Evolutionary conservation across 2,888 invertebrate genomes (phyloP).

Genomic region (Drosophila kambysellisi): DNA sequence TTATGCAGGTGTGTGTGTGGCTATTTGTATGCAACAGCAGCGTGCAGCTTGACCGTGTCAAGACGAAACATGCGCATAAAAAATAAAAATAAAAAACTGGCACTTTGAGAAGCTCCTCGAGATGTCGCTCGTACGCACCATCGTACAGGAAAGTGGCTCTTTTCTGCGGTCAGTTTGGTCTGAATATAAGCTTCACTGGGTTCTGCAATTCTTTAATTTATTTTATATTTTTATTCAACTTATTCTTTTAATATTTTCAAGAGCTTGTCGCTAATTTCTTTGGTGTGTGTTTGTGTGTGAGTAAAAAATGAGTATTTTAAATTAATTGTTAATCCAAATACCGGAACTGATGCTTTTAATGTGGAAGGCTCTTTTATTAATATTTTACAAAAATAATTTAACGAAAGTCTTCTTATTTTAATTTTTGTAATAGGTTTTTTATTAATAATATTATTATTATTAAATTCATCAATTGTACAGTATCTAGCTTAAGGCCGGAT

Average conservation of each 20-base stretch:
- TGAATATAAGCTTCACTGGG: conserved; percentile 18
- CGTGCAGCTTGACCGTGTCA: conserved; percentile 38
- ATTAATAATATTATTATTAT: too few species aligned
- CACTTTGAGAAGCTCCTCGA: conserved; percentile 46
- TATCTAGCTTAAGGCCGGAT: too few species aligned
- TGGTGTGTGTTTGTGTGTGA: conserved; percentile 13
- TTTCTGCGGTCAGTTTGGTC: conserved; percentile 67
- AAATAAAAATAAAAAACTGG: conserved; percentile 15
- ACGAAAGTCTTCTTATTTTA: too few species aligned
- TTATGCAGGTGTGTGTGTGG: not conserved
- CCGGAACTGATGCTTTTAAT: not conserved
- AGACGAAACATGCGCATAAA: conserved; percentile 41
- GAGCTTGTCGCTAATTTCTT: conserved; percentile 55
- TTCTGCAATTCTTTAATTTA: conserved; percentile 13
- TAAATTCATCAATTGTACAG: too few species aligned
- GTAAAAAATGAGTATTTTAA: not conserved
- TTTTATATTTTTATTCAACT: not conserved
- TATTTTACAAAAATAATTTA: too few species aligned
- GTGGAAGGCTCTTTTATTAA: too few species aligned
- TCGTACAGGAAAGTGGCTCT: conserved; percentile 35
- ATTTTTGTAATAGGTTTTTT: too few species aligned
- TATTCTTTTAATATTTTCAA: conserved; percentile 54
- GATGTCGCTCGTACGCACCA: conserved; percentile 67
- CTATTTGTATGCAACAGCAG: conserved; percentile 40
- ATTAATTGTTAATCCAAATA: not conserved